Base-by-base conservation (phyloP, 2,113 vertebrate genomes). In the Stercorarius parasiticus region DNA sequence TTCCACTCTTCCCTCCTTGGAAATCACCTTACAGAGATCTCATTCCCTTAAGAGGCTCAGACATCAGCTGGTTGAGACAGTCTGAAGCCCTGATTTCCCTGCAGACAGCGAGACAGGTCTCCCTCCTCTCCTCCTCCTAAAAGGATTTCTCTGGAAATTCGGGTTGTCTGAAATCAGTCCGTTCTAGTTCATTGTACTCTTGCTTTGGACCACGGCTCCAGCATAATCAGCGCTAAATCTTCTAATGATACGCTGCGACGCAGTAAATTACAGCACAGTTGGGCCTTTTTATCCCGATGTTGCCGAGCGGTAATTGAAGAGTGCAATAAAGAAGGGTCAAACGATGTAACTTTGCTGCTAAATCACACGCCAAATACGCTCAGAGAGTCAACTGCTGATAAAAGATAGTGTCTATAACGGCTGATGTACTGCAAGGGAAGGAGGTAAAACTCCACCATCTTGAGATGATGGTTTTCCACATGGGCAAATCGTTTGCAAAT, bases 21-120 rank as follows among this genome's bases (percentile, higher is more conserved):
- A 83, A 95, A 90, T 58, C 96, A 94, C 66, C 83, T 95, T 88
- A 94, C 47, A 6, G 78, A 92, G 86, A 88, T 61, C 88, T 62
- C 76, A 50, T 78, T 66, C 79, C 19, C 53, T 43, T 88, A 88
- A 92, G 95, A 90, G 47, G 82, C 79, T 93, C 94, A 94, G 84
- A 86, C 82, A 45, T 27, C 1, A 80, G 49, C 72, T 73, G 82
- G 59, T 32, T 62, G 88, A 94, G 88, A 72, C 71, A 49, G 76
- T 69, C 82, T 88, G 84, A 80, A 67, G 72, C 56, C 61, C 86
- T 78, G 78, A 86, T 93, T 89, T 92, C 61, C 65, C 52, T 29
- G n/a, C 0, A n/a, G 56, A 42, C 1, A 5, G 59, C 0, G 0
- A 38, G 66, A 71, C 16, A 2, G 1, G 26, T 47, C 19, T 95